A percentile compares a stretch with the other conserved stretches of the same genome.
phyloP scores from a whole-genome alignment of 1,140 invertebrate genomes.

The Oedothorax gibbosus region DNA sequence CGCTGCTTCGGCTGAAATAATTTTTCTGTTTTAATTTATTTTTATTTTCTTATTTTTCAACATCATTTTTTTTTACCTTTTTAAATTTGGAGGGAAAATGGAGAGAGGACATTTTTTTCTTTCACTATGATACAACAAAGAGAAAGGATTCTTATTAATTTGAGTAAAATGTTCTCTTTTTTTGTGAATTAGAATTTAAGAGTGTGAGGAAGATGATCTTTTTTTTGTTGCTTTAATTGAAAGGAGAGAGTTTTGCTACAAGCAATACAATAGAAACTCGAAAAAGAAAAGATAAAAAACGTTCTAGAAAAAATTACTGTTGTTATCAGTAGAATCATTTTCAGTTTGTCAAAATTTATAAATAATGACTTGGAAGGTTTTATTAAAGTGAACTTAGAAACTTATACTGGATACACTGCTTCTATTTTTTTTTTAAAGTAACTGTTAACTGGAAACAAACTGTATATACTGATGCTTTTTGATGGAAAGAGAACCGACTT shows the following conservation, averaged over 20 bases:
- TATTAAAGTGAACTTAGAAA: too few relatives aligned
- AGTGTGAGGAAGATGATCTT: constrained; percentile 22
- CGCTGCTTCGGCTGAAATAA: constrained; percentile 30
- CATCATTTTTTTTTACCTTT: not conserved
- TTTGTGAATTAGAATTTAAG: not conserved
- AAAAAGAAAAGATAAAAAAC: too few relatives aligned
- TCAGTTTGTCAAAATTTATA: too few relatives aligned
- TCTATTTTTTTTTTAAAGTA: too few relatives aligned
- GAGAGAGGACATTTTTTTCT: constrained; percentile 33
- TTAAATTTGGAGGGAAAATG: not conserved
- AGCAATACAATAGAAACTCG: too few relatives aligned
- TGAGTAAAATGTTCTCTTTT: constrained; percentile 46
- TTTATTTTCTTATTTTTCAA: constrained; percentile 8
- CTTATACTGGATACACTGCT: too few relatives aligned
- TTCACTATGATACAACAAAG: not conserved
- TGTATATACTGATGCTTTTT: too few relatives aligned
- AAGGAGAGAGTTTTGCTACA: not conserved
- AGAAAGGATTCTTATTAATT: constrained; percentile 50
- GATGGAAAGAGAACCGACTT: too few relatives aligned
- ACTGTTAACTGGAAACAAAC: too few relatives aligned
- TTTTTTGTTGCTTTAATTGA: constrained; percentile 19
- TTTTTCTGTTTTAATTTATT: not conserved
- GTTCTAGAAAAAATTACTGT: too few relatives aligned
- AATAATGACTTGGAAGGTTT: too few relatives aligned
- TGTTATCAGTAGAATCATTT: too few relatives aligned